Conservation (phyloP, 2,113 vertebrate genomes). For the Pterocles burchelli region DNA sequence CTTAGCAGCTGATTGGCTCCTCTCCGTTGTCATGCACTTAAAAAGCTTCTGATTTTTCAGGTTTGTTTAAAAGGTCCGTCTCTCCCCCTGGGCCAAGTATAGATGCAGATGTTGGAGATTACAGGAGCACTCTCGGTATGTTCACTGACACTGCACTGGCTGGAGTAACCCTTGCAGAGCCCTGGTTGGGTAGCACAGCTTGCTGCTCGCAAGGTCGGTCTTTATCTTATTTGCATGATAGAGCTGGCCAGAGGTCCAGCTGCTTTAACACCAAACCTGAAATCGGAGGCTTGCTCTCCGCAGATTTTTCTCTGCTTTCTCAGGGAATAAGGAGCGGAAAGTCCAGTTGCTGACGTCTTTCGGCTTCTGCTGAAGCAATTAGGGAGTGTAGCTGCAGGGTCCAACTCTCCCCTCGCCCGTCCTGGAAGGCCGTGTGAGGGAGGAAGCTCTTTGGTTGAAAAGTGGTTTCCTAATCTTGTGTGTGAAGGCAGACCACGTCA, state of each 20-base stretch:
- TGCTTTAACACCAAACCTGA: background rate
- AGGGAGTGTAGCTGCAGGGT: conserved; percentile 6
- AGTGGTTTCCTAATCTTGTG: background rate
- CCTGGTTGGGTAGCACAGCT: background rate
- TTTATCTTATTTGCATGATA: background rate
- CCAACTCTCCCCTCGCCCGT: background rate
- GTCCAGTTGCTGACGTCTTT: conserved; percentile 9
- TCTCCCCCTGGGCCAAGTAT: background rate
- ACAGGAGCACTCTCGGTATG: fast-evolving
- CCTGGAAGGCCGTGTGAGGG: background rate
- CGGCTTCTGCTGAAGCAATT: conserved; percentile 42
- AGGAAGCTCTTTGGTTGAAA: background rate
- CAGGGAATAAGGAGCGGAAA: background rate
- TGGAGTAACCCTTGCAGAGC: background rate
- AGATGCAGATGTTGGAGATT: background rate
- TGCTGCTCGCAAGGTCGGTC: background rate
- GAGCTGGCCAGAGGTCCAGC: background rate
- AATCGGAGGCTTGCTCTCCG: background rate
- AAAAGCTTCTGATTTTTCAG: background rate
- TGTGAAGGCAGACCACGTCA: background rate
- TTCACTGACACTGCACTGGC: fast-evolving
- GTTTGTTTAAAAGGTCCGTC: background rate
- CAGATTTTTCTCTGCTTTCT: background rate
- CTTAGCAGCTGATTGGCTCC: background rate
- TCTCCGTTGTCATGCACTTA: background rate